These are phyloP conservation scores for Bryconaethiops microstoma DNA, from an alignment of 2,797 vertebrate genomes.

Conservation along the genomic window DNA sequence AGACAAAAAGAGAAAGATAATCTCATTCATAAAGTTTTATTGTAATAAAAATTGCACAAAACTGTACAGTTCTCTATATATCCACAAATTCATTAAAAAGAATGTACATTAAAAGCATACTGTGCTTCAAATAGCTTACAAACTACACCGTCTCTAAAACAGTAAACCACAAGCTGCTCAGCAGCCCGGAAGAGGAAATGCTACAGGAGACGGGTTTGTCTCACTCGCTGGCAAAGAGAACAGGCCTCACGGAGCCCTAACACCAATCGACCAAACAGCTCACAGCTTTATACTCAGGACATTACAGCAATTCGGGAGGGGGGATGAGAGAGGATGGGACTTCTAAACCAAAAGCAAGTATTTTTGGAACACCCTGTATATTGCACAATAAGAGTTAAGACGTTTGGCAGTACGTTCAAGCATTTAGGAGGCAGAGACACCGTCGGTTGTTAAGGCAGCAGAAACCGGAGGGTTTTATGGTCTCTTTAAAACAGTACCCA, in stretches of 20 bases:
- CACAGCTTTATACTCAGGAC: conserved; percentile 50
- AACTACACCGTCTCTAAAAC: conserved; percentile 52
- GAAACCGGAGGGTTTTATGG: conserved; percentile 7
- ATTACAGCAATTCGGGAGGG: conserved; percentile 4
- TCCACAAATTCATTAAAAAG: conserved; percentile 75
- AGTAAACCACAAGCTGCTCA: conserved; percentile 63
- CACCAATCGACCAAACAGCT: conserved; percentile 41
- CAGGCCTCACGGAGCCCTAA: neutral
- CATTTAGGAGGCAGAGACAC: conserved; percentile 32
- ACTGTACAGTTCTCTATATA: conserved; percentile 73
- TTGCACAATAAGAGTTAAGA: conserved; percentile 48
- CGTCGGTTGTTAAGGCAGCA: conserved; percentile 58
- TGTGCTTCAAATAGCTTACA: conserved; percentile 61
- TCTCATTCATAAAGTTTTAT: conserved; percentile 59
- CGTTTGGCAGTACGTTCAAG: conserved; percentile 54
- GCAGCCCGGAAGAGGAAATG: conserved; percentile 55
- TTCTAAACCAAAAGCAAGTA: conserved; percentile 16
- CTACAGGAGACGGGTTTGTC: conserved; percentile 39
- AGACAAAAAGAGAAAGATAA: neutral
- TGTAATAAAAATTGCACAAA: conserved; percentile 75
- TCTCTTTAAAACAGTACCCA: conserved; percentile 3
- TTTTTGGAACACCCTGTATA: conserved; percentile 44
- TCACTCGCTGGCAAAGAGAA: conserved; percentile 46
- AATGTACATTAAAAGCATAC: conserved; percentile 66
- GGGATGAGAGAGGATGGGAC: neutral